A percentile compares a stretch with the other conserved stretches of the same genome.
phyloP scores from a whole-genome alignment of 2,888 invertebrate species.

The Chirona hameri region DNA sequence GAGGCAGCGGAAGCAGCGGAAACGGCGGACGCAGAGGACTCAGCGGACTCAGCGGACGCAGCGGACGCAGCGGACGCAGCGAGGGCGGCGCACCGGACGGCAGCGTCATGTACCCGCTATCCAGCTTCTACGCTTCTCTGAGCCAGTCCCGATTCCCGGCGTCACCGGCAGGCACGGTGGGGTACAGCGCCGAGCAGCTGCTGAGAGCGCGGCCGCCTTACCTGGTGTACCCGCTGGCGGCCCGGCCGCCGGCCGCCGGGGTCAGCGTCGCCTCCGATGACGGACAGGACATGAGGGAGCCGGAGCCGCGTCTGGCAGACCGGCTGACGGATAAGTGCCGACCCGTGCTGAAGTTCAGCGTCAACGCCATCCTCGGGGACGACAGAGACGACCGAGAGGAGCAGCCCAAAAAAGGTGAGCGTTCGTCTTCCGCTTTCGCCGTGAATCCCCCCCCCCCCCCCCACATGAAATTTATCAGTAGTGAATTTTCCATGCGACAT shows the following conservation, averaged over 20 bases:
- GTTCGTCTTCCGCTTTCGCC: too few species aligned
- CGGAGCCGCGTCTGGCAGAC: background rate
- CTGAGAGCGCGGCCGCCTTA: background rate
- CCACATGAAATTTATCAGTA: too few species aligned
- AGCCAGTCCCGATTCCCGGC: background rate
- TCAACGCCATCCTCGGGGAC: constrained; percentile 39
- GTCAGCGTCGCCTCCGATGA: background rate
- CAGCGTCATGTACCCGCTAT: constrained; percentile 1
- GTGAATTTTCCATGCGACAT: too few species aligned
- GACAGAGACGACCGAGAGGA: constrained; percentile 30
- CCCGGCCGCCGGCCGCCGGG: background rate
- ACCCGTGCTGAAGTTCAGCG: constrained; percentile 38
- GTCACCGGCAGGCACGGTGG: background rate
- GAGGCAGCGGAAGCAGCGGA: background rate
- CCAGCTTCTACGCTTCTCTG: constrained; percentile 12
- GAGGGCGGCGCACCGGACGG: background rate
- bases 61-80: background rate
- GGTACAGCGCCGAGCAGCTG: background rate
- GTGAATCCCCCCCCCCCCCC: too few species aligned
- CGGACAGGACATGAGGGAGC: background rate
- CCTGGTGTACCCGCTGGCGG: background rate
- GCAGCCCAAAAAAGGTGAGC: background rate
- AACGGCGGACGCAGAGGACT: background rate
- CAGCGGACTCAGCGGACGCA: background rate
- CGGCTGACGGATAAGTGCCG: background rate